Evolutionary conservation across 2,888 invertebrate species (phyloP), one percentile per base, ranked within the genome.

Genomic region (Actias luna): DNA sequence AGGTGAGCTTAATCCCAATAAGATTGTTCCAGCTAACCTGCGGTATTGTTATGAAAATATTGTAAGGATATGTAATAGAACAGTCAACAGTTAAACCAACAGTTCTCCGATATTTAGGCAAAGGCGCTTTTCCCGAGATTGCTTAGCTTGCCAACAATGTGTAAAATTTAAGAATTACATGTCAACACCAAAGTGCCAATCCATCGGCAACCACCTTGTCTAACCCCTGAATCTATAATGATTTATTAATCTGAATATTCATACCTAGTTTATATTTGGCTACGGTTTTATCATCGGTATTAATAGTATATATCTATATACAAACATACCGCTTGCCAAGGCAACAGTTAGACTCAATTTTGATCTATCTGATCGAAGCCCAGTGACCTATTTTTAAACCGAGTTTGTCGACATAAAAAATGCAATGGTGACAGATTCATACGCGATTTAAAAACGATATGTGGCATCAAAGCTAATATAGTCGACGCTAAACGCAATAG

Each of bases 121-220:
- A 87, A 84, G 82, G 70, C 68, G 69, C 72, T 76, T 78, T 79
- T 76, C 68, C 69, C 69, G 69, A 67, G 68, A 65, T 65, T 62
- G 65, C 57, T 64, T 59, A 59, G 62, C 62, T 70, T 84, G 87
- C 87, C 87, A 87, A 84, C 77, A 75, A 80, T 82, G 79, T 79
- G 80, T 82, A 82, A 77, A 80, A 77, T 74, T 75, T 79, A 78
- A 83, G 78, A 76, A 78, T 79, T 81, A 74, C 71, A 67, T 78
- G 80, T 77, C 79, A 80, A 76, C 70, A 74, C 74, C 72, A 12
- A 50, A 50, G 71, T 84, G 83, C 84, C 85, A 84, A 89, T 88
- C 86, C 82, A 84, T 87, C 84, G 82, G 76, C 82, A 74, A 76
- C 82, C 75, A 71, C 69, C 76, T 86, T 84, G 80, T 77, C 79